Evolutionary conservation across 2,797 vertebrate genomes (phyloP).

Genomic region (Ceryle rudis): DNA sequence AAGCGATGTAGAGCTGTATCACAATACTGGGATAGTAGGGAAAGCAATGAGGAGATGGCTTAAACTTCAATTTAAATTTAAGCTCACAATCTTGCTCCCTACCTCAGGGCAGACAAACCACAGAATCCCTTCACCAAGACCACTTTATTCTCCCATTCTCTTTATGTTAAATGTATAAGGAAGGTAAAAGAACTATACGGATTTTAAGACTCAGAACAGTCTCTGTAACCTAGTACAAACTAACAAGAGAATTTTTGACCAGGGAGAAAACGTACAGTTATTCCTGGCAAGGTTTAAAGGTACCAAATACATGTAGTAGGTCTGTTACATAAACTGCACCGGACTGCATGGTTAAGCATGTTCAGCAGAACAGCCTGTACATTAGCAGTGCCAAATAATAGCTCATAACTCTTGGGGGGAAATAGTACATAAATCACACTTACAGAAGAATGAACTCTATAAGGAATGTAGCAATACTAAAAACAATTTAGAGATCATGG

Average conservation of each 20-base stretch:
- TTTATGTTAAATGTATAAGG: neutral
- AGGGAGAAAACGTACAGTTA: neutral
- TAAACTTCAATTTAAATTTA: neutral
- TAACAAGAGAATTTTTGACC: neutral
- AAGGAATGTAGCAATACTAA: neutral
- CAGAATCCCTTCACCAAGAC: neutral
- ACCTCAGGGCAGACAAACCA: neutral
- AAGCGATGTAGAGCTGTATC: neutral
- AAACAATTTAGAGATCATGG: neutral
- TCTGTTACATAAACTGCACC: neutral
- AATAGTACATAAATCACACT: neutral
- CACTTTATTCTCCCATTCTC: neutral
- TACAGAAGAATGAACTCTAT: neutral
- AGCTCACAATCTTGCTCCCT: neutral
- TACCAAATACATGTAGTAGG: neutral
- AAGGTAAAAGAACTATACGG: fast-evolving
- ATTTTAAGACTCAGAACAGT: neutral
- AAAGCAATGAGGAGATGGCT: neutral
- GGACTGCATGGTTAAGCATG: neutral
- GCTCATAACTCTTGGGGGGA: neutral
- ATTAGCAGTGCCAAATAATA: neutral
- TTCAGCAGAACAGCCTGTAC: neutral
- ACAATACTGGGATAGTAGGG: fast-evolving
- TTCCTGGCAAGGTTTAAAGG: constrained; percentile 13
- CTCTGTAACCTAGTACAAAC: neutral